Evolutionary conservation across 2,888 invertebrate genomes (phyloP).

Genomic region (Mayetiola destructor): DNA sequence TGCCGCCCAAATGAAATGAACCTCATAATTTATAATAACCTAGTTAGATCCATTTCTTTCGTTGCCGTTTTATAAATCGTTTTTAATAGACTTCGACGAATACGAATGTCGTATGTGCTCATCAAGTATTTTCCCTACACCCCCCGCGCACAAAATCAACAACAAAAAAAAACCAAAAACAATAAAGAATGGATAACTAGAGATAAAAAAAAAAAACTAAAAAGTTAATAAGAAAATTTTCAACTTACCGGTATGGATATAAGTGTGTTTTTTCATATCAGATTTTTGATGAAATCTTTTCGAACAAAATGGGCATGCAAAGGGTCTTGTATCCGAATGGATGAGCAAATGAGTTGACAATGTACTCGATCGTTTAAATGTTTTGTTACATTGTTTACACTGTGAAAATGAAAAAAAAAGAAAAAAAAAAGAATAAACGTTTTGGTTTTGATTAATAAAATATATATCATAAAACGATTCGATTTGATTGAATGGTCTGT

Average conservation of each 20-base stretch:
- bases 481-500: too few species aligned
- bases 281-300: constrained; percentile 36
- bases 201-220: neutral
- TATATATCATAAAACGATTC: too few species aligned
- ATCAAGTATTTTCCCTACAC: too few species aligned
- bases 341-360: constrained; percentile 93
- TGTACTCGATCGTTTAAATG: constrained; percentile 91
- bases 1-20: too few species aligned
- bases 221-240: neutral
- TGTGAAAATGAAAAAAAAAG: constrained; percentile 23
- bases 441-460: neutral
- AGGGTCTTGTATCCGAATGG: constrained; percentile 92
- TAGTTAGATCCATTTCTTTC: too few species aligned
- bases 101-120: too few species aligned
- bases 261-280: constrained; percentile 99
- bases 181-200: too few species aligned
- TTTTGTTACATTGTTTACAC: constrained; percentile 95
- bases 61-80: too few species aligned
- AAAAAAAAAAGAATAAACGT: neutral
- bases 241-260: constrained; percentile 75
- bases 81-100: too few species aligned
- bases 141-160: too few species aligned
- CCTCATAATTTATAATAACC: too few species aligned
- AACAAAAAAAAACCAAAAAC: too few species aligned
- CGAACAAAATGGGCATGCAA: constrained; percentile 92